phyloP scores from a whole-genome alignment of 2,797 vertebrate genomes.

The Pipistrellus pygmaeus region DNA sequence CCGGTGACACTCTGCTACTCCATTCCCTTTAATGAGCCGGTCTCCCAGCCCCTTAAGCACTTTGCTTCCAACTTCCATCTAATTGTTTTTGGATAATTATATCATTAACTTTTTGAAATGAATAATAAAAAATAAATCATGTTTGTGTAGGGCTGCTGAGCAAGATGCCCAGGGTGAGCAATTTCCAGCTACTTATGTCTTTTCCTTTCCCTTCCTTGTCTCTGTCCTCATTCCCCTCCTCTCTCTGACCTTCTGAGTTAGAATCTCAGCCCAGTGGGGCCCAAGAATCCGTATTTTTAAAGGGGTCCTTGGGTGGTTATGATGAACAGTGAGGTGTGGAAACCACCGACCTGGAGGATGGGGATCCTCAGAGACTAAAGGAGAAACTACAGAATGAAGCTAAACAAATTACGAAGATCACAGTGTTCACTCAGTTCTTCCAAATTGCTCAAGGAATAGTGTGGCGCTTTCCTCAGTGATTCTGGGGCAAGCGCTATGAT shows the following conservation, averaged over 20 bases:
- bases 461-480: neutral
- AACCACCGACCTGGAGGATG: conserved; percentile 45
- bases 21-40: neutral
- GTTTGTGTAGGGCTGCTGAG: neutral
- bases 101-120: conserved; percentile 74
- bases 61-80: conserved; percentile 56
- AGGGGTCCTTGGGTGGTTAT: conserved; percentile 24
- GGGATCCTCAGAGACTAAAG: conserved; percentile 27
- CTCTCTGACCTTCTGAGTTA: conserved; percentile 31
- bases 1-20: neutral
- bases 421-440: neutral
- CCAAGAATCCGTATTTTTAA: neutral
- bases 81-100: conserved; percentile 75
- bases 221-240: neutral
- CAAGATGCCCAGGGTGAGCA: conserved; percentile 23
- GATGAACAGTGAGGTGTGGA: conserved; percentile 44
- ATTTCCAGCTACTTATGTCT: neutral
- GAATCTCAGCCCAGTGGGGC: conserved; percentile 8
- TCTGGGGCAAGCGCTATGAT: neutral
- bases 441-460: neutral
- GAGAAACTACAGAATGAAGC: neutral
- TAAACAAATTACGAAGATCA: conserved; percentile 19
- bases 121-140: conserved; percentile 75
- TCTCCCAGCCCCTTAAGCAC: conserved; percentile 29
- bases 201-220: neutral